These are phyloP conservation scores for Heliconius nattereri DNA, from an alignment of 1,140 invertebrate species.

Conservation along the genomic window DNA sequence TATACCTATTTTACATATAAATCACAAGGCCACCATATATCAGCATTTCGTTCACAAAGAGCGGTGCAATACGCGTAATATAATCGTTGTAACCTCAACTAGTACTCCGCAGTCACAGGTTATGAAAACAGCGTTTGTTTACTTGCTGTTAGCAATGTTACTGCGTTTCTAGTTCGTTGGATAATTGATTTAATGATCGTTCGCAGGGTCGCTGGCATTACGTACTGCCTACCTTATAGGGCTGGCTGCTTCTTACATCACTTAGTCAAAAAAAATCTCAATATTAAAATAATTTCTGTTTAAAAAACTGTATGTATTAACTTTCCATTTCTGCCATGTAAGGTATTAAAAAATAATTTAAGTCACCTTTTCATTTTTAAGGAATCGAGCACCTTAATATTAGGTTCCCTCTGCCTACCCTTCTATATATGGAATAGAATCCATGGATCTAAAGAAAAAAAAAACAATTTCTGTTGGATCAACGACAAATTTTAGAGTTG, in stretches of 20 bases:
- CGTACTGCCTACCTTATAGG: slow-evolving; percentile 30
- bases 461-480: too few relatives aligned
- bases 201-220: slow-evolving; percentile 42
- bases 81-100: slow-evolving; percentile 44
- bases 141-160: slow-evolving; percentile 32
- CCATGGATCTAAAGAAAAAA: too few relatives aligned
- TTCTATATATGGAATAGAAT: too few relatives aligned
- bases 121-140: slow-evolving; percentile 53
- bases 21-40: background rate
- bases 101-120: slow-evolving; percentile 33
- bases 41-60: slow-evolving; percentile 6
- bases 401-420: too few relatives aligned
- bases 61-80: slow-evolving; percentile 21
- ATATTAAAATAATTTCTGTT: too few relatives aligned
- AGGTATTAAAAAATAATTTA: too few relatives aligned
- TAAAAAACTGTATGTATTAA: too few relatives aligned
- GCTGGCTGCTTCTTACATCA: slow-evolving; percentile 21
- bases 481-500: too few relatives aligned
- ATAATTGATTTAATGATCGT: slow-evolving; percentile 50
- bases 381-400: too few relatives aligned
- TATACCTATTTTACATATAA: background rate
- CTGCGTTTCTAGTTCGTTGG: slow-evolving; percentile 44
- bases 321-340: too few relatives aligned
- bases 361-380: too few relatives aligned
- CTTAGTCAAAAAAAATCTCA: background rate